These are phyloP conservation scores for Aix galericulata DNA, from an alignment of 2,113 vertebrate genomes.

Conservation along the genomic window DNA sequence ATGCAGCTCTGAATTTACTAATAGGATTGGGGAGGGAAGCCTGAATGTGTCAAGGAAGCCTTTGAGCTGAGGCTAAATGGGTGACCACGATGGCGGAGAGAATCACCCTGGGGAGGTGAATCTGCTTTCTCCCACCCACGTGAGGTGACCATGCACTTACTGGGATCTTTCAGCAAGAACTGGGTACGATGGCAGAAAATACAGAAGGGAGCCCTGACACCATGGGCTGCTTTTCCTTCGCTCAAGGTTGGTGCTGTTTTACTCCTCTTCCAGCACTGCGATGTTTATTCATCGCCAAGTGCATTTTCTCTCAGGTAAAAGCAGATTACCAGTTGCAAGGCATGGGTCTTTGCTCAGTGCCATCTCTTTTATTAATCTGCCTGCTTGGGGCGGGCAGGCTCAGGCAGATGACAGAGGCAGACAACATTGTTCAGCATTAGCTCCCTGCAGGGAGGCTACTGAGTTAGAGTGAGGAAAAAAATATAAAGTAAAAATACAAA, in stretches of 20 bases:
- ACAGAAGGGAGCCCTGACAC: slow-evolving; percentile 59
- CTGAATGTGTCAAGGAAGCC: slow-evolving; percentile 18
- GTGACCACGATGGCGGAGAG: slow-evolving; percentile 2
- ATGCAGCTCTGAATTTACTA: slow-evolving; percentile 40
- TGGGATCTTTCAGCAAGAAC: slow-evolving; percentile 67
- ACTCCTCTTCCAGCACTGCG: background rate
- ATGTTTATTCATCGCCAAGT: background rate
- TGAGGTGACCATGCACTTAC: slow-evolving; percentile 53
- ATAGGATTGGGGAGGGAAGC: slow-evolving; percentile 64
- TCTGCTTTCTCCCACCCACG: background rate
- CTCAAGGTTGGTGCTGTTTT: slow-evolving; percentile 47
- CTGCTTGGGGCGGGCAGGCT: background rate
- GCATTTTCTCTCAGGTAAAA: background rate
- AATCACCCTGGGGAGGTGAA: background rate
- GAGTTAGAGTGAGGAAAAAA: background rate
- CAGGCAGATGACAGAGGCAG: background rate
- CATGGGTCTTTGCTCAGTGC: background rate
- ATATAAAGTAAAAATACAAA: background rate
- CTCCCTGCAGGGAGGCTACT: background rate
- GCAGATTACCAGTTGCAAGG: background rate
- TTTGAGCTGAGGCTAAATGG: background rate
- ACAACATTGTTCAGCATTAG: background rate
- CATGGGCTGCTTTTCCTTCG: slow-evolving; percentile 46
- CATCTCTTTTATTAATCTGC: background rate
- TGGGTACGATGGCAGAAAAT: slow-evolving; percentile 74